Evolutionary conservation across 2,888 invertebrate genomes (phyloP).

Genomic region (Blastobasis adustella): DNA sequence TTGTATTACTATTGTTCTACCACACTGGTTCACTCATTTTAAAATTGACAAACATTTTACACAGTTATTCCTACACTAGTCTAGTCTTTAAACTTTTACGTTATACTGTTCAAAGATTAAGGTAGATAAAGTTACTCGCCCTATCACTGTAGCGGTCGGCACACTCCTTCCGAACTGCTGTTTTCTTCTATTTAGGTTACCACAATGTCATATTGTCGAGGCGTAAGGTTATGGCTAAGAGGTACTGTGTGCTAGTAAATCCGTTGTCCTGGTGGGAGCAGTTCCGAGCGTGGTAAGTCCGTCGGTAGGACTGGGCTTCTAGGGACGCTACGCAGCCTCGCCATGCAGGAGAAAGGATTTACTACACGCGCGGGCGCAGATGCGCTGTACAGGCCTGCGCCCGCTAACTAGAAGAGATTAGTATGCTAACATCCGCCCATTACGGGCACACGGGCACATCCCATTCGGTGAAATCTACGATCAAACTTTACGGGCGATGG

Average conservation of each 20-base stretch:
- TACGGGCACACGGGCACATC: constrained; percentile 47
- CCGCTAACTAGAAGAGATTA: constrained; percentile 66
- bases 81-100: constrained; percentile 49
- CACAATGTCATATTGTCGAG: constrained; percentile 29
- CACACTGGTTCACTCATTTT: constrained; percentile 41
- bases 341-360: constrained; percentile 52
- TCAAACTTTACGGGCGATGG: constrained; percentile 60
- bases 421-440: constrained; percentile 59
- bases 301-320: constrained; percentile 9
- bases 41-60: constrained; percentile 37
- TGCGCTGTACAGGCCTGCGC: constrained; percentile 28
- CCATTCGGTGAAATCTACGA: constrained; percentile 54
- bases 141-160: constrained; percentile 57
- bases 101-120: constrained; percentile 45
- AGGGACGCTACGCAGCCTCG: neutral
- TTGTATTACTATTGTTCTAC: constrained; percentile 44
- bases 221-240: too few relatives aligned
- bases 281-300: neutral
- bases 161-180: constrained; percentile 49
- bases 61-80: constrained; percentile 53
- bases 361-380: constrained; percentile 47
- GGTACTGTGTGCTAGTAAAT: constrained; percentile 27
- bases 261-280: constrained; percentile 34
- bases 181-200: constrained; percentile 40
- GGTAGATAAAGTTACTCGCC: constrained; percentile 70